Evolutionary conservation across 2,888 invertebrate genomes (phyloP).

Genomic region (Sesia apiformis): DNA sequence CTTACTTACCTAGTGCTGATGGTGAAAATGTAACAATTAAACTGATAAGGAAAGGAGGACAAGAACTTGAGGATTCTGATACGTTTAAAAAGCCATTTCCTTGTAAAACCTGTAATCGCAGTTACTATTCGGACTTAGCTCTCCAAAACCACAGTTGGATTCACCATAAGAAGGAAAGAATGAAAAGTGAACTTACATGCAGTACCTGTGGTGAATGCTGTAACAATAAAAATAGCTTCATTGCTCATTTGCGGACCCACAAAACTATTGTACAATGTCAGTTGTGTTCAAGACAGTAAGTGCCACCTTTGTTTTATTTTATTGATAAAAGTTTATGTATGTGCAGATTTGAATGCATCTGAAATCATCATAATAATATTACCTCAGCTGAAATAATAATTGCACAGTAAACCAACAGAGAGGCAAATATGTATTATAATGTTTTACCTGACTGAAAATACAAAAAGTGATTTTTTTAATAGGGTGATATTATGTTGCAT

Average conservation of each 20-base stretch:
- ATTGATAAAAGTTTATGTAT: no score
- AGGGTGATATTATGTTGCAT: no score
- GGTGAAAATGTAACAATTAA: slow-evolving; percentile 40
- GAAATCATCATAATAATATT: no score
- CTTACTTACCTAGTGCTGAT: slow-evolving; percentile 35
- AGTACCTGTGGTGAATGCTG: slow-evolving; percentile 76
- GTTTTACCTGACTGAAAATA: no score
- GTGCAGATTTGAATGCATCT: no score
- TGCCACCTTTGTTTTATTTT: slow-evolving; percentile 10
- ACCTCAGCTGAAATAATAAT: no score
- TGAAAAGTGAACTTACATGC: slow-evolving; percentile 50
- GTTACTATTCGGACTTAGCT: slow-evolving; percentile 73
- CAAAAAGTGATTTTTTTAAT: no score
- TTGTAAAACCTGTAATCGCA: slow-evolving; percentile 70
- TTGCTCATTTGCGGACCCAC: slow-evolving; percentile 78
- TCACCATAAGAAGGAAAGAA: slow-evolving; percentile 50
- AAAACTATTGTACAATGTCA: slow-evolving; percentile 77
- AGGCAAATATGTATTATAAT: no score
- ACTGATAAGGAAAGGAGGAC: slow-evolving; percentile 35
- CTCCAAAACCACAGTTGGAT: slow-evolving; percentile 77
- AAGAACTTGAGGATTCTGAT: slow-evolving; percentile 5
- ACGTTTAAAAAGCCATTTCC: slow-evolving; percentile 57
- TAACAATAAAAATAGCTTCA: slow-evolving; percentile 76
- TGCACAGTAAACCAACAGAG: no score
- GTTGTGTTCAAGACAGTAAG: slow-evolving; percentile 80